These are phyloP conservation scores for Leptopilina drosophilae DNA, from an alignment of 2,888 invertebrate species.

Conservation along the genomic window DNA sequence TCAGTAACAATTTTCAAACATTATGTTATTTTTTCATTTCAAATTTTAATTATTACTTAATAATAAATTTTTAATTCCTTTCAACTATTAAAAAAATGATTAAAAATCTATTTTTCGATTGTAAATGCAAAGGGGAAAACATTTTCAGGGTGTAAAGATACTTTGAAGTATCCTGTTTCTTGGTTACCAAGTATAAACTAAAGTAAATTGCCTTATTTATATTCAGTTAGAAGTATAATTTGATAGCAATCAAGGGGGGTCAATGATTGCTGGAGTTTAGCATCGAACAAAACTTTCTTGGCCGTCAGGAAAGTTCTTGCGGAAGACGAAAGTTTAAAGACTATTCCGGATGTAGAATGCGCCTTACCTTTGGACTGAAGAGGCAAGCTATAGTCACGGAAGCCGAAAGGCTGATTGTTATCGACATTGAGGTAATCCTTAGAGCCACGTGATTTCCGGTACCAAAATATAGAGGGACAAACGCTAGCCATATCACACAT, in stretches of 20 bases:
- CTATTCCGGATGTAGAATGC: constrained; percentile 39
- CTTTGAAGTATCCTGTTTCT: constrained; percentile 22
- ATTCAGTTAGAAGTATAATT: constrained; percentile 33
- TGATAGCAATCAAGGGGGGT: constrained; percentile 35
- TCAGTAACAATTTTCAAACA: too few relatives aligned
- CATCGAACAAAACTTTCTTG: constrained; percentile 25
- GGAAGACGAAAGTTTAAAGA: constrained; percentile 14
- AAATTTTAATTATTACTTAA: too few relatives aligned
- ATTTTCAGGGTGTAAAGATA: not conserved
- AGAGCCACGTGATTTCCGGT: constrained; percentile 95
- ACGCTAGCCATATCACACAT: constrained; percentile 98
- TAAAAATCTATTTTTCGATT: too few relatives aligned
- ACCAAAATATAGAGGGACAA: constrained; percentile 97
- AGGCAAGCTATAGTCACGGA: constrained; percentile 95
- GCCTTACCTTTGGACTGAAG: constrained; percentile 92
- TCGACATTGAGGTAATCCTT: constrained; percentile 96
- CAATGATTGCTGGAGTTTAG: constrained; percentile 32
- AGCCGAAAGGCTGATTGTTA: constrained; percentile 95
- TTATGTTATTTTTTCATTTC: too few relatives aligned
- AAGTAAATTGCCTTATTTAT: constrained; percentile 7
- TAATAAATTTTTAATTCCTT: too few relatives aligned
- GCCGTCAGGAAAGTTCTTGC: not conserved
- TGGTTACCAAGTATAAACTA: not conserved
- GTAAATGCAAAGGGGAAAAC: too few relatives aligned
- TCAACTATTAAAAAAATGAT: too few relatives aligned